Percentiles rank a stretch among this genome's conserved stretches.
Evolutionary conservation across 2,797 vertebrate species (phyloP).

Genomic region (Tragopan temminckii): DNA sequence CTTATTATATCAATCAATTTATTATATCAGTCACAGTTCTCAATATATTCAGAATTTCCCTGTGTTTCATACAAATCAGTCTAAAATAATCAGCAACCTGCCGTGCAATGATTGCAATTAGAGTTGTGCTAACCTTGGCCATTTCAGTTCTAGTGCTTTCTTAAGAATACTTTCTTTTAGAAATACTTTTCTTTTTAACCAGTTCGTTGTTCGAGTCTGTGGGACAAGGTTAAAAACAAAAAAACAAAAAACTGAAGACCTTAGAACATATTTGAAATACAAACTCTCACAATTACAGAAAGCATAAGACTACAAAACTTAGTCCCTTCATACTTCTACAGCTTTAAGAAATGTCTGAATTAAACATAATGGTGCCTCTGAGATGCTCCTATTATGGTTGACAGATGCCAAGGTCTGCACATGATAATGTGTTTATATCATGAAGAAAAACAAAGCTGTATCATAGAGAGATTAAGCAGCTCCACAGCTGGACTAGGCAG

Average conservation of each 20-base stretch:
- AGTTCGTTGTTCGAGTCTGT: conserved; percentile 23
- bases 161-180: conserved; percentile 35
- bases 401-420: conserved; percentile 53
- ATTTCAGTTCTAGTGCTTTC: conserved; percentile 17
- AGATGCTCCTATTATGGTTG: conserved; percentile 31
- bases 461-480: conserved; percentile 66
- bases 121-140: conserved; percentile 53
- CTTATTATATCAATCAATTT: conserved; percentile 63
- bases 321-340: conserved; percentile 6
- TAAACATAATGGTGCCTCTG: conserved; percentile 47
- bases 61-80: conserved; percentile 56
- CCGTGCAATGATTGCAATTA: conserved; percentile 61
- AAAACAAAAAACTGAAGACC: conserved; percentile 19
- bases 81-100: conserved; percentile 68
- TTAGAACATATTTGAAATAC: neutral
- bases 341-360: conserved; percentile 29
- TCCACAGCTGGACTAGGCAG: conserved; percentile 72
- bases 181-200: conserved; percentile 46
- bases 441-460: conserved; percentile 42
- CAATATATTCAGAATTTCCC: conserved; percentile 46
- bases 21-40: conserved; percentile 35
- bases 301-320: neutral
- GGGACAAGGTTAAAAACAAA: conserved; percentile 5
- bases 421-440: conserved; percentile 71
- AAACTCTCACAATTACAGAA: neutral